Conservation (phyloP, 2,797 vertebrate species). For the Falco biarmicus region DNA sequence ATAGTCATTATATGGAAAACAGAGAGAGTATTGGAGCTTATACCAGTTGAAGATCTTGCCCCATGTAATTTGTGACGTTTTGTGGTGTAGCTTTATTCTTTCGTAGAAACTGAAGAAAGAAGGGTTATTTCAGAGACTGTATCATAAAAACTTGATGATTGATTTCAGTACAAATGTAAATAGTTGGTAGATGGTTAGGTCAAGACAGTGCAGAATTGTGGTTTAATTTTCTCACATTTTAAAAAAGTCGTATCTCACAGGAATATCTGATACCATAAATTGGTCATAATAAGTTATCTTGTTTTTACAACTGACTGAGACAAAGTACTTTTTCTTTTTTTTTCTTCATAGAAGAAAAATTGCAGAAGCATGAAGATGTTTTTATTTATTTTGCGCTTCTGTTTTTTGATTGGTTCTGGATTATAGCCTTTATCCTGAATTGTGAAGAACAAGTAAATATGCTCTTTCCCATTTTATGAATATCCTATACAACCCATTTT, state of each 20-base stretch:
- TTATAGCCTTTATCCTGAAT: background rate
- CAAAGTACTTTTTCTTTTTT: background rate
- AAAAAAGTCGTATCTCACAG: background rate
- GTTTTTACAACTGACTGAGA: background rate
- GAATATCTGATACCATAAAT: background rate
- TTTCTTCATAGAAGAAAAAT: background rate
- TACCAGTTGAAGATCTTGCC: background rate
- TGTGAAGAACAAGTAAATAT: background rate
- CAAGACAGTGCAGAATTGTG: background rate
- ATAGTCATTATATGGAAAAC: background rate
- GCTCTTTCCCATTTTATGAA: background rate
- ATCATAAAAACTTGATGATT: background rate
- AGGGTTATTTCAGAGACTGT: background rate
- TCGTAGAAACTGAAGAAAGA: background rate
- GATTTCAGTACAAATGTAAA: background rate
- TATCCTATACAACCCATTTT: background rate
- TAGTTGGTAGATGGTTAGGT: background rate
- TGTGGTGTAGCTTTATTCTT: background rate
- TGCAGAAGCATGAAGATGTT: background rate
- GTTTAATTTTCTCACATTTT: conserved; percentile 1
- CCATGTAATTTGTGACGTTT: background rate
- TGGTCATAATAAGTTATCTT: background rate
- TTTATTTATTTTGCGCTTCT: background rate
- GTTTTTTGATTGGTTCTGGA: background rate
- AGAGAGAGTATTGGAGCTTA: background rate